These are phyloP conservation scores for Dreissena rostriformis DNA, from an alignment of 1,140 invertebrate species.

Conservation along the genomic window DNA sequence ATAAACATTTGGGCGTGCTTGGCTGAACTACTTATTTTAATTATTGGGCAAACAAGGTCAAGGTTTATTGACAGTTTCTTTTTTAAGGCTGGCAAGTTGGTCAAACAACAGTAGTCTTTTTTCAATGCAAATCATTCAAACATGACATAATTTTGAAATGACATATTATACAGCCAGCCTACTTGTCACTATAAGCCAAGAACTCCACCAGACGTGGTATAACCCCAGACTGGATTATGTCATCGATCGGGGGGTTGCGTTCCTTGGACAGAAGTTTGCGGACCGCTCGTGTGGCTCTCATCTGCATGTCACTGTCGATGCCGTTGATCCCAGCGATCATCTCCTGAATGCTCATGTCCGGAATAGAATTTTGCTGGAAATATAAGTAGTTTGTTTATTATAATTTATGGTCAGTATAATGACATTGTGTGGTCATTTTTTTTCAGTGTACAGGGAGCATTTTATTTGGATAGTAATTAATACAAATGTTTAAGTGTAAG, in stretches of 20 bases:
- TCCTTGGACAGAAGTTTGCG: constrained; percentile 98
- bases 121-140: too few species aligned
- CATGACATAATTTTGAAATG: too few species aligned
- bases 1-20: too few species aligned
- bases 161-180: not conserved
- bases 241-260: constrained; percentile 99
- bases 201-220: constrained; percentile 96
- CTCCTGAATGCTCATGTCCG: constrained; percentile 68
- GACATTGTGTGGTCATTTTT: too few species aligned
- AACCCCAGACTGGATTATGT: constrained; percentile 95
- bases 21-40: too few species aligned
- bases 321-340: constrained; percentile 74
- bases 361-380: constrained; percentile 53
- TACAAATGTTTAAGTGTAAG: too few species aligned
- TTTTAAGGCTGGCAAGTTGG: not conserved
- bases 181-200: constrained; percentile 84
- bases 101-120: not conserved
- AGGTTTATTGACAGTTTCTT: too few species aligned
- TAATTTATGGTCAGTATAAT: too few species aligned
- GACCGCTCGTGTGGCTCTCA: constrained; percentile 76
- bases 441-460: too few species aligned
- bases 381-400: not conserved
- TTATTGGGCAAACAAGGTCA: too few species aligned
- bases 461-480: too few species aligned
- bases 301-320: constrained; percentile 64